Evolutionary conservation across 2,888 invertebrate species (phyloP).

Genomic region (Chorisops tibialis): DNA sequence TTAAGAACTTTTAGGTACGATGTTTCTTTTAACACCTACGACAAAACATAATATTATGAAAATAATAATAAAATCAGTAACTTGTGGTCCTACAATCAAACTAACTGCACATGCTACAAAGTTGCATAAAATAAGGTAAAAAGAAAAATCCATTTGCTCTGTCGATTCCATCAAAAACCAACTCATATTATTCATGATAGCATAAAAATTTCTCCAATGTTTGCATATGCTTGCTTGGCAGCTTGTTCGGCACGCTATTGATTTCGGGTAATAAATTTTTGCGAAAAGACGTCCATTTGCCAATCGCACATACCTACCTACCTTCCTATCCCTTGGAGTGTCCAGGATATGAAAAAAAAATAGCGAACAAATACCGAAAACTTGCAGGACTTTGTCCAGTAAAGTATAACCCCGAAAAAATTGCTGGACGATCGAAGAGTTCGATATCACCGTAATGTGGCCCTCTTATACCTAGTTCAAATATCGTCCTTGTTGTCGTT

Average conservation of each 20-base stretch:
- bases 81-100: too few relatives aligned
- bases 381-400: too few relatives aligned
- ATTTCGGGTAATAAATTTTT: constrained; percentile 30
- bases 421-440: background rate
- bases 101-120: too few relatives aligned
- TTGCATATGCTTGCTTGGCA: constrained; percentile 8
- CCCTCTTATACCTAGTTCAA: constrained; percentile 1
- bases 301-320: too few relatives aligned
- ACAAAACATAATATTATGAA: too few relatives aligned
- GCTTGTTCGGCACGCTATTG: constrained; percentile 25
- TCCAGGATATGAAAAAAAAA: background rate
- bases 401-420: background rate
- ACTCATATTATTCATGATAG: constrained; percentile 18
- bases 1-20: too few relatives aligned
- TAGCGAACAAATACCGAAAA: background rate
- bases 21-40: too few relatives aligned
- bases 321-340: background rate
- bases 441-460: background rate
- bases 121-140: too few relatives aligned
- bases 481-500: too few relatives aligned
- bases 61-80: too few relatives aligned
- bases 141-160: too few relatives aligned
- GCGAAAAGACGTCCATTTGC: constrained; percentile 13
- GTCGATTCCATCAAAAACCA: background rate
- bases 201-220: background rate